These are phyloP conservation scores for Dipodomys ordii DNA, from an alignment of 2,113 vertebrate species.

Conservation along the genomic window DNA sequence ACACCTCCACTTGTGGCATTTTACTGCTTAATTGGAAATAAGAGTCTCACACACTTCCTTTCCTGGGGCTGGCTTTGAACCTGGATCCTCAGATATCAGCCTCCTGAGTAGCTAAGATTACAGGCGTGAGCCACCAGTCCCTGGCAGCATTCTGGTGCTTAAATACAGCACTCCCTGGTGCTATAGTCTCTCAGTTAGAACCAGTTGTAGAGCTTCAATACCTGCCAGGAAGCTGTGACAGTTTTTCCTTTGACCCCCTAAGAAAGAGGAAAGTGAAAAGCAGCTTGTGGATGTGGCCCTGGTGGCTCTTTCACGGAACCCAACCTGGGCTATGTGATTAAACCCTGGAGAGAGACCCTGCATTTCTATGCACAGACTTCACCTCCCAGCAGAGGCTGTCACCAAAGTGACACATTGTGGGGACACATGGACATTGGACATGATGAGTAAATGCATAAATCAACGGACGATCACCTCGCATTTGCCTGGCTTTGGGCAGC, in stretches of 20 bases:
- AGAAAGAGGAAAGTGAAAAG: neutral
- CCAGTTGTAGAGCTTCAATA: neutral
- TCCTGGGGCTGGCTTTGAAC: too few relatives aligned
- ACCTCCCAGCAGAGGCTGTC: neutral
- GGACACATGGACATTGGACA: neutral
- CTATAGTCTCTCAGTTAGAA: neutral
- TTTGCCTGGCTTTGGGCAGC: constrained; percentile 56
- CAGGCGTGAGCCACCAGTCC: too few relatives aligned
- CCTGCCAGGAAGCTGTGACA: neutral
- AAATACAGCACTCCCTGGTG: neutral
- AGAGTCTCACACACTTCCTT: too few relatives aligned
- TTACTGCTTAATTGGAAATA: too few relatives aligned
- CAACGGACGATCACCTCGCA: neutral
- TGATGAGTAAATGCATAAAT: constrained; percentile 24
- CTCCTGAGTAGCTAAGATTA: too few relatives aligned
- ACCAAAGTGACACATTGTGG: neutral
- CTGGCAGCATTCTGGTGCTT: neutral
- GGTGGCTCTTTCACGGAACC: neutral
- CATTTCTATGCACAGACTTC: neutral
- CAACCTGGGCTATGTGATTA: neutral
- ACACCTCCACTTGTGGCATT: too few relatives aligned
- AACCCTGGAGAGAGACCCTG: neutral
- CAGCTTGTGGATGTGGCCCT: neutral
- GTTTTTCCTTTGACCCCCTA: neutral
- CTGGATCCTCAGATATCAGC: too few relatives aligned